Percentiles rank a stretch among this genome's conserved stretches.
Evolutionary conservation across 2,797 vertebrate species (phyloP).

Genomic region (Gymnocypris eckloni): DNA sequence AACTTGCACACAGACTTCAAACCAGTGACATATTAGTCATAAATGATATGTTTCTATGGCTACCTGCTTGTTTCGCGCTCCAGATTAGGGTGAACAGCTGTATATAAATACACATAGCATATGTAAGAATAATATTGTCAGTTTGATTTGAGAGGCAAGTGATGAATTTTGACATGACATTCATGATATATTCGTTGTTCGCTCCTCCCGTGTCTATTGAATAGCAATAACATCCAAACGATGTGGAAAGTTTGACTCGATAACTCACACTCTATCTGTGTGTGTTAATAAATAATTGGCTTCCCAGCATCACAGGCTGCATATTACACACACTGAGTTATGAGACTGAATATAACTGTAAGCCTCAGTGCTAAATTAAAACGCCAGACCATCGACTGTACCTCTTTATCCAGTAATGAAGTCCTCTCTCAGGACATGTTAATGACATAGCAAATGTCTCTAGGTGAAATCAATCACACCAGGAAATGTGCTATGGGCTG

Average conservation of each 20-base stretch:
- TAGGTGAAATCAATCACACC: constrained; percentile 47
- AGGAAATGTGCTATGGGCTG: constrained; percentile 45
- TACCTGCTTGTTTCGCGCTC: background rate
- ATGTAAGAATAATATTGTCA: constrained; percentile 12
- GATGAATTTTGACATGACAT: constrained; percentile 14
- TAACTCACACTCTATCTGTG: constrained; percentile 17
- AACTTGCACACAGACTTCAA: constrained; percentile 51
- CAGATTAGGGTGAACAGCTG: constrained; percentile 11
- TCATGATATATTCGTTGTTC: background rate
- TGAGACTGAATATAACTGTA: constrained; percentile 22
- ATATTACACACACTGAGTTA: constrained; percentile 40
- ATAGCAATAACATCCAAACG: constrained; percentile 26
- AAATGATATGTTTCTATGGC: constrained; percentile 50
- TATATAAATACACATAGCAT: background rate
- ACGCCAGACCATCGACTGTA: constrained; percentile 27
- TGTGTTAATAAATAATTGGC: constrained; percentile 35
- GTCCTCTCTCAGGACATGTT: constrained; percentile 54
- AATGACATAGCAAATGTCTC: constrained; percentile 53
- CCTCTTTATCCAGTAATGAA: constrained; percentile 55
- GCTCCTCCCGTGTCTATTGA: constrained; percentile 14
- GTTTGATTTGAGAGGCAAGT: constrained; percentile 13
- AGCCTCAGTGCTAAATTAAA: constrained; percentile 44
- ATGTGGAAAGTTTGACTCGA: constrained; percentile 14
- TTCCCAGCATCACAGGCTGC: background rate
- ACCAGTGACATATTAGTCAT: constrained; percentile 46